These are phyloP conservation scores for Drosophila dunni DNA, from an alignment of 1,140 invertebrate species.

Conservation along the genomic window DNA sequence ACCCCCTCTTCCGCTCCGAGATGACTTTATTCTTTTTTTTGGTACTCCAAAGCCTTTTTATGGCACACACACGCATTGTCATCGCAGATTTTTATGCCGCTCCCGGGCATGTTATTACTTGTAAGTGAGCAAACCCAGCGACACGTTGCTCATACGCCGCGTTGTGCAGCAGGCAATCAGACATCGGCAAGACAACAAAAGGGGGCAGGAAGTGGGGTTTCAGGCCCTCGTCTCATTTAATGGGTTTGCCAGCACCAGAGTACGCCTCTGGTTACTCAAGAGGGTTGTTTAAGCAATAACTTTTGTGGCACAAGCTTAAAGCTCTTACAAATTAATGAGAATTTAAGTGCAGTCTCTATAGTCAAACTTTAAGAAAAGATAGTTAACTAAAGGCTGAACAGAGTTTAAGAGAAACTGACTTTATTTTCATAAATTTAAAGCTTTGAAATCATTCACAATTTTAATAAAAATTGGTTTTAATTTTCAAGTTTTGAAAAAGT, in stretches of 20 bases:
- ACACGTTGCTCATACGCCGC: constrained; percentile 60
- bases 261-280: background rate
- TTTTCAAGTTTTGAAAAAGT: too few relatives aligned
- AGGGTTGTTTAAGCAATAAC: background rate
- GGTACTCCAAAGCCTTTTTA: constrained; percentile 70
- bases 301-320: background rate
- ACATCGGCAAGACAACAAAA: constrained; percentile 1
- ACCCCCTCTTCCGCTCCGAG: too few relatives aligned
- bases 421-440: too few relatives aligned
- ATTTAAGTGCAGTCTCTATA: too few relatives aligned
- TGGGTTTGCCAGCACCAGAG: constrained; percentile 26
- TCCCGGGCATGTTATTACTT: constrained; percentile 66
- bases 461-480: too few relatives aligned
- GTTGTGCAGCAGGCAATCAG: constrained; percentile 44
- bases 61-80: constrained; percentile 53
- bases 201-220: background rate
- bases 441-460: background rate
- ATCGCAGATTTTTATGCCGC: constrained; percentile 71
- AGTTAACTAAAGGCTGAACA: too few relatives aligned
- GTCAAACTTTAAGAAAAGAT: too few relatives aligned
- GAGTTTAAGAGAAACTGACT: too few relatives aligned
- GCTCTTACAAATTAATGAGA: too few relatives aligned
- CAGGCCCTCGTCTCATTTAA: constrained; percentile 54
- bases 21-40: constrained; percentile 7
- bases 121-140: constrained; percentile 55